Conservation (phyloP, 1,140 invertebrate genomes). For the Alviniconcha marisindica region DNA sequence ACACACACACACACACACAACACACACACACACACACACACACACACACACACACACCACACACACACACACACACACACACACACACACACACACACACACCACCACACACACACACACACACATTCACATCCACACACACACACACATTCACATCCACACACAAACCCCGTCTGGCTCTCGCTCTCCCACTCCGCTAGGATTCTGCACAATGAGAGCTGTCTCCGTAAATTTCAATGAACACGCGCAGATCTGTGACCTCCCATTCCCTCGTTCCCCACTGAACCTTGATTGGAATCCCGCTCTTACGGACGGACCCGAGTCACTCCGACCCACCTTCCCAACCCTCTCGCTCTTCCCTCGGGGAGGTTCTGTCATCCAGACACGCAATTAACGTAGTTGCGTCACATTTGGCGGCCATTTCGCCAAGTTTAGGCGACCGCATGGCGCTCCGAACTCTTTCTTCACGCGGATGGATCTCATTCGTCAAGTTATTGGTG, state of each 20-base stretch:
- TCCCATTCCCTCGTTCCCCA: neutral
- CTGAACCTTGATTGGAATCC: neutral
- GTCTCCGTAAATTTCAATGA: no score
- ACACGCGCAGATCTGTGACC: neutral
- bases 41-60: no score
- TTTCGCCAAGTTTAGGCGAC: neutral
- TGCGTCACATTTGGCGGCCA: neutral
- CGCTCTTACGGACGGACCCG: neutral
- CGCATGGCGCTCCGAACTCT: neutral
- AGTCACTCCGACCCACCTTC: neutral
- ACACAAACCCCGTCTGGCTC: neutral
- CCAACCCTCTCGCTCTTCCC: neutral
- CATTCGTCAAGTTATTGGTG: conserved; percentile 3
- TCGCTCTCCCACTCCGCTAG: neutral
- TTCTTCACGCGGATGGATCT: neutral
- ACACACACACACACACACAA: no score
- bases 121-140: neutral
- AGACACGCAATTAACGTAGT: neutral
- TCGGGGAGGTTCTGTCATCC: neutral
- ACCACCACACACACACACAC: no score
- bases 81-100: no score
- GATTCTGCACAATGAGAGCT: neutral
- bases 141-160: neutral
- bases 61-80: no score
- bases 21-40: no score